These are phyloP conservation scores for Atta colombica DNA, from an alignment of 1,140 invertebrate species.

Conservation along the genomic window DNA sequence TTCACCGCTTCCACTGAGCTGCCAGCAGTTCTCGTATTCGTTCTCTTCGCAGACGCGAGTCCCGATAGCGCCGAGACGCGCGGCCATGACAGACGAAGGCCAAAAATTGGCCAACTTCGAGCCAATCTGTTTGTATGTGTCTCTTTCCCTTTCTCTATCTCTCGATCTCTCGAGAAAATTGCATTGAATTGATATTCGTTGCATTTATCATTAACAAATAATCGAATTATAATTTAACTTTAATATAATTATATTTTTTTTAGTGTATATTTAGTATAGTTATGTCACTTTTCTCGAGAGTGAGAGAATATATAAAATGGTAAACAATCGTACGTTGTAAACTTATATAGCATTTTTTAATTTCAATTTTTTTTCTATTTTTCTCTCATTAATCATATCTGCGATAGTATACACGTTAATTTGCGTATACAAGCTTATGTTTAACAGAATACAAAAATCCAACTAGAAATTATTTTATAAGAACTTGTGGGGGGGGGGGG, in stretches of 20 bases:
- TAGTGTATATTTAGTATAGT: too few relatives aligned
- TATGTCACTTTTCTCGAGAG: too few relatives aligned
- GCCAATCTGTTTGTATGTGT: background rate
- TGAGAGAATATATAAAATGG: background rate
- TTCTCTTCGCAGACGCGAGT: conserved; percentile 61
- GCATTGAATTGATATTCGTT: background rate
- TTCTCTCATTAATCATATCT: conserved; percentile 17
- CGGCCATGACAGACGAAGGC: conserved; percentile 77
- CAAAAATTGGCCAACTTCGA: conserved; percentile 42
- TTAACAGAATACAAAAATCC: background rate
- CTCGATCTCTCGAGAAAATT: conserved; percentile 30
- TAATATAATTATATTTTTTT: too few relatives aligned
- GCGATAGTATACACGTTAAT: background rate
- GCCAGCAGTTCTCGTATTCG: conserved; percentile 46
- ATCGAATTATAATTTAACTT: background rate
- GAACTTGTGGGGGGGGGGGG: background rate
- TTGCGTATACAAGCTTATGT: background rate
- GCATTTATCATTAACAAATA: background rate
- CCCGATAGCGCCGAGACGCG: conserved; percentile 68
- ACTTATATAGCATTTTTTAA: background rate
- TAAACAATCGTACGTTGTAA: background rate
- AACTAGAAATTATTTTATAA: conserved; percentile 10
- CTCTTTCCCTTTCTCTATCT: background rate
- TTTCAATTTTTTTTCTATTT: background rate
- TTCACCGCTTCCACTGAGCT: conserved; percentile 46